Evolutionary conservation across 1,140 invertebrate genomes (phyloP), one percentile per base, ranked within the genome.

Genomic region (Brachionus rotundiformis): DNA sequence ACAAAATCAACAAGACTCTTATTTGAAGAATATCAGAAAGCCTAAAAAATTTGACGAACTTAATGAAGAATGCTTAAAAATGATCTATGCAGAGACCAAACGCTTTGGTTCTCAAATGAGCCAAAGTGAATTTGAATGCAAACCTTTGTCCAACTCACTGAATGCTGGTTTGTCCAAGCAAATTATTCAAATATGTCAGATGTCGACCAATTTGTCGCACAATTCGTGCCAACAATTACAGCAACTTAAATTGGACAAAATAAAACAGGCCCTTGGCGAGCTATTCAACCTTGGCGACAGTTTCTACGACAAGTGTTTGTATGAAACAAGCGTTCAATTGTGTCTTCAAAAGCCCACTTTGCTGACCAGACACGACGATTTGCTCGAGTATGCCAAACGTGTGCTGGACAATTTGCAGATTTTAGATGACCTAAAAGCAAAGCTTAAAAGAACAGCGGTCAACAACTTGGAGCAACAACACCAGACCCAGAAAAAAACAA

Each of bases 121-220:
- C n/a, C 76, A 54, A 59, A 79, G 47, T 6, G 47, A 59, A 23
- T 79, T 54, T 59, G 76, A 79, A 16, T 79, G 76, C 33, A 79
- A 33, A 16, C 59, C 76, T 16, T 19, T 79, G 31, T 33, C 76
- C 2, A 41, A 5, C 5, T 1, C 36, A 6, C 23, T 79, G 5
- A 54, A 16, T 54, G 44, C 44, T 8, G 41, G 25, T 41, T 36
- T 79, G 19, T 33, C 76, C 1, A 54, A 79, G 29, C 47, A 59
- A 54, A 79, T 79, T n/a, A 79, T 79, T 1, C 47, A 79, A 61
- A 79, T 79, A 59, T 79, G 76, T 59, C 76, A 79, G 25, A 79
- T 79, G 47, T 79, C 76, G 8, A 79, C 76, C 13, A 79, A 54
- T 36, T 41, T 59, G 19, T 63, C 59, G 1, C 59, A 54, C 4